Conservation (phyloP, 2,888 invertebrate genomes). For the Drosophila planitibia region DNA sequence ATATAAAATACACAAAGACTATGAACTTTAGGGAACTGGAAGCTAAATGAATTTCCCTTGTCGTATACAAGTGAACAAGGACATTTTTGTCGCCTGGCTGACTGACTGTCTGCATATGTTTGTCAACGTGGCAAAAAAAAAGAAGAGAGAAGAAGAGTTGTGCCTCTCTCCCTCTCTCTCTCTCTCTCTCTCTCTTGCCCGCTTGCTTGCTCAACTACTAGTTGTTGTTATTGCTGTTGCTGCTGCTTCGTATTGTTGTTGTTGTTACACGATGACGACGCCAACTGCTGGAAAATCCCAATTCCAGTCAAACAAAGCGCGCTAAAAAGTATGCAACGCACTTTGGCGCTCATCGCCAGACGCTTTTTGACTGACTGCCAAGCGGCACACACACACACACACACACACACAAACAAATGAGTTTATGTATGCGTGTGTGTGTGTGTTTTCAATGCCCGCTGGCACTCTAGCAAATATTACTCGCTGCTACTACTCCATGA, state of each 20-base stretch:
- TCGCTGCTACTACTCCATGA: conserved; percentile 39
- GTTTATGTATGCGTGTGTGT: conserved; percentile 24
- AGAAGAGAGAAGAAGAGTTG: conserved; percentile 33
- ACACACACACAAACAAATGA: conserved; percentile 6
- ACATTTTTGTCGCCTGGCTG: conserved; percentile 72
- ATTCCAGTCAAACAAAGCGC: conserved; percentile 77
- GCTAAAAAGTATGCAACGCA: conserved; percentile 76
- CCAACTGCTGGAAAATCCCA: conserved; percentile 72
- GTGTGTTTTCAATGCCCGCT: conserved; percentile 74
- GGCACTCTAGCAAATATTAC: conserved; percentile 68
- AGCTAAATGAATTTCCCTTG: not conserved
- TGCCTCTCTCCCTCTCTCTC: conserved; percentile 14
- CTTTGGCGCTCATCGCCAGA: conserved; percentile 71
- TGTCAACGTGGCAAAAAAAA: conserved; percentile 52
- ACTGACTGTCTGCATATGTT: conserved; percentile 41
- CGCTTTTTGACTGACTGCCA: conserved; percentile 73
- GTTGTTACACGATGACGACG: conserved; percentile 57
- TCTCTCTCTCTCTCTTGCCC: conserved; percentile 19
- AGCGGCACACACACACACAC: conserved; percentile 27
- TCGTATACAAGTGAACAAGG: conserved; percentile 7
- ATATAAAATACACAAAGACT: not conserved
- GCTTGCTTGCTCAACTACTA: conserved; percentile 38
- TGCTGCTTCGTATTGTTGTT: conserved; percentile 14
- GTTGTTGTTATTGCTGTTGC: conserved; percentile 40
- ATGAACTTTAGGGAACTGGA: not conserved